phyloP scores from a whole-genome alignment of 2,113 vertebrate genomes.

The Pipra filicauda region DNA sequence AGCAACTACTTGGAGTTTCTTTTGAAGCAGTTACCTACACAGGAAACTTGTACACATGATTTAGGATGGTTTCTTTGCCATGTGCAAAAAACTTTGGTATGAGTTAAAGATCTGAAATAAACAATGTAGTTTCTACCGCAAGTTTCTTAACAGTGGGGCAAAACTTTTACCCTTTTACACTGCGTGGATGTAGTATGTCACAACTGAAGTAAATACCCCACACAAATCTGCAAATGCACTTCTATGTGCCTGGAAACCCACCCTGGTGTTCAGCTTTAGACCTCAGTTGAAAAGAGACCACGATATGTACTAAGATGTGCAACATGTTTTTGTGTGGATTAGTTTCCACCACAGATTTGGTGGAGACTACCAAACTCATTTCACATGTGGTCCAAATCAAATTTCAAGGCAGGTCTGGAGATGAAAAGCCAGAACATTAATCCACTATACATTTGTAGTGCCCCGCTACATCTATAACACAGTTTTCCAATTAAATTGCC shows the following conservation, averaged over 20 bases:
- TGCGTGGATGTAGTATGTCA: background rate
- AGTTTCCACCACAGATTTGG: background rate
- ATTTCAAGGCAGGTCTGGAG: background rate
- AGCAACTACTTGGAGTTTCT: background rate
- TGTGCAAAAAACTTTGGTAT: background rate
- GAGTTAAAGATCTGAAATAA: background rate
- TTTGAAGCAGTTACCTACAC: background rate
- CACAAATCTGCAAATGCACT: conserved; percentile 1
- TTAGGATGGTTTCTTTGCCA: background rate
- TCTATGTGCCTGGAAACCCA: background rate
- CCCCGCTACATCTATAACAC: conserved; percentile 27
- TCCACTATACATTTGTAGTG: background rate
- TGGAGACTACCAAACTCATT: conserved; percentile 20
- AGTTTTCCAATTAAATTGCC: conserved; percentile 49
- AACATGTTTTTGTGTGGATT: background rate
- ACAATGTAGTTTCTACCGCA: accelerated
- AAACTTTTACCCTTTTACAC: background rate
- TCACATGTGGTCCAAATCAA: background rate
- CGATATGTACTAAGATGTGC: background rate
- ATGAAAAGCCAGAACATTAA: conserved; percentile 20
- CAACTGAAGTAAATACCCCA: background rate
- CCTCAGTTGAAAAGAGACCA: background rate
- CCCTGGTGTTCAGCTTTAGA: background rate
- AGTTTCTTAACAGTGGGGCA: background rate
- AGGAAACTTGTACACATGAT: background rate